Base-by-base conservation (phyloP, 2,888 invertebrate species). In the Mesorhabditis spiculigera region DNA sequence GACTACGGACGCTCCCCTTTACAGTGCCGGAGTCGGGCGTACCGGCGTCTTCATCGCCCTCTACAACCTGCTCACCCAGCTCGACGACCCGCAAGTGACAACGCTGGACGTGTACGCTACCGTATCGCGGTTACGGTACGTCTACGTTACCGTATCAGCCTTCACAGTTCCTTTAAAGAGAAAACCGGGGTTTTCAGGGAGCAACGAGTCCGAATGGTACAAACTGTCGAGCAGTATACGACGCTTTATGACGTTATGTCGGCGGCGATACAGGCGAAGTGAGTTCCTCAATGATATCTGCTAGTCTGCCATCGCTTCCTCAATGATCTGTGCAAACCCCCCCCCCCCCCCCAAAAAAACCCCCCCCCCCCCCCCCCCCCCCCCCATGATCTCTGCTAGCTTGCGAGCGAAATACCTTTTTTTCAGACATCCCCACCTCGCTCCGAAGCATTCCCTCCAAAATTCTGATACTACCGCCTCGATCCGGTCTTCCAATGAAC, bases 21-120 rank as follows among this genome's bases (percentile, higher is more conserved):
- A 68, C 71, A 82, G 83, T 66, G 82, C 82, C 13, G 84, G 84
- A n/a, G 77, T 82, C 62, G 83, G 84, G 10, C 71, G 83, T 63
- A 82, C 80, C 4, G 84, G 84, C 5, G 84, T 84, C 1, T 84
- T 78, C 76, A 81, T 84, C 44, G 80, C 79, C 28, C 63, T 81
- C 8, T 70, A 64, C 58, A 63, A 72, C 45, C 50, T 72, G n/a
- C 45, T 72, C n/a, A 62, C 67, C 5, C 75, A 74, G 43, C 72
- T 74, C 43, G 67, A 71, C 65, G 70, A 74, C n/a, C 58, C 58
- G 58, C 10, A 10, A 13, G 58, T 50, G 10, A 50, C 58, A 3
- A 10, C 8, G 10, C 10, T 50, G 10, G 58, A 50, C n/a, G 58
- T 50, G n/a, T 50, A 13, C 58, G n/a, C 8, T 13, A 50, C 58